Evolutionary conservation across 2,888 invertebrate genomes (phyloP), one percentile per base, ranked within the genome.

Genomic region (Automeris io): DNA sequence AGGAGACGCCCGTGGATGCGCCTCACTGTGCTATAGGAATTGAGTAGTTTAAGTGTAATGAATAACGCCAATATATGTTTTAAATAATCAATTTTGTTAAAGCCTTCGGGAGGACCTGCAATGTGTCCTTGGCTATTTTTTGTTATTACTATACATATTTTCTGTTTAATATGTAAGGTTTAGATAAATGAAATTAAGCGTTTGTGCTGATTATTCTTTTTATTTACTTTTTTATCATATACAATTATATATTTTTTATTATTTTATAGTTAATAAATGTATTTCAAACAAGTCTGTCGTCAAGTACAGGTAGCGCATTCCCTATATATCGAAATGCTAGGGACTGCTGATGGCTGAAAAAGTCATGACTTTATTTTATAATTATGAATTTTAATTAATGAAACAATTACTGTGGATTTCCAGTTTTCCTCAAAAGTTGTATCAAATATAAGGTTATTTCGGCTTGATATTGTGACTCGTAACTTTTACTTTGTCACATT

Each of bases 31-130:
- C 75, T 59, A 64, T 85, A 83, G 85, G 85, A 86, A 85, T 85
- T 86, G 83, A 85, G 70, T 83, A 81, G 80, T 60, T 57, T 82
- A 83, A 81, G 81, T 71, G 68, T 77, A 78, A 64, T 64, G 60
- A 39, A 73, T 70, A 73, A 81, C 78, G 80, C 78, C 74, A 75
- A 78, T 80, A 79, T 70, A 73, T 60, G 63, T 67, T 70, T 70
- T 61, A 65, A 61, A 57, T 58, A 61, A 70, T 68, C 63, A 62
- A 68, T 73, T 80, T 80, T 71, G 66, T 80, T 79, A 74, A 72
- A 61, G 56, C 71, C 72, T 74, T 64, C 62, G 72, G 73, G 76
- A 68, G 67, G 73, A 73, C 71, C 67, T 64, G 36, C 31, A 54
- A n/a, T 57, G 74, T 76, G 79, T 76, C 75, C 74, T 70, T 69